Evolutionary conservation across 2,113 vertebrate genomes (phyloP), one percentile per base, ranked within the genome.

Genomic region (Apus apus): DNA sequence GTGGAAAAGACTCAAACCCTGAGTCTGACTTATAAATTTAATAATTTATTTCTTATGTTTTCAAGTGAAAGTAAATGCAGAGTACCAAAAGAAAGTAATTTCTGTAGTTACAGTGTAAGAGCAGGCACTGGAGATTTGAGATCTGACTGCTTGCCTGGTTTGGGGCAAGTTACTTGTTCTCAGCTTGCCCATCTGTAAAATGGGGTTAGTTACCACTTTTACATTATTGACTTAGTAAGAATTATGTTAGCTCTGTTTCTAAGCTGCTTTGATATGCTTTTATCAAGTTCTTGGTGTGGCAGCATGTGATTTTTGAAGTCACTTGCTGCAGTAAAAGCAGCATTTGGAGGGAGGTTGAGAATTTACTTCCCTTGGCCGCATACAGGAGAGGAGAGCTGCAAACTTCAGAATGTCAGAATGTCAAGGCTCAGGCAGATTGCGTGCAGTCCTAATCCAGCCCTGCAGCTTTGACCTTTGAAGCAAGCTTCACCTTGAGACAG

Each of bases 391-490:
- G 57, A 87, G 66, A 62, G 53, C 86, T 72, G 73, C 76, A 85
- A 57, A 85, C 65, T 58, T 81, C 5, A 91, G 94, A 95, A 96
- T 95, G 96, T 93, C 94, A 95, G 43, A 32, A 76, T 78, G 96
- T 84, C 86, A 89, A 38, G 51, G 62, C 82, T 80, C 26, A 15
- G 62, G 79, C 78, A 89, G 94, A 82, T 97, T 95, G 96, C 96
- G 87, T 97, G 95, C 97, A 87, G 77, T 95, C 96, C 93, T 94
- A 93, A 93, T 96, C 96, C 92, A 95, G 89, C 91, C 96, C 95
- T 90, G 87, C 56, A 97, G 97, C 91, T 67, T 85, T 97, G 96
- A 97, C 96, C 96, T 97, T 97, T 95, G 94, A 58, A 94, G 74
- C 57, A 70, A 61, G 81, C 88, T 77, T 95, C 93, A 91, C 84